Evolutionary conservation across 2,113 vertebrate species (phyloP).

Genomic region (Motacilla alba): DNA sequence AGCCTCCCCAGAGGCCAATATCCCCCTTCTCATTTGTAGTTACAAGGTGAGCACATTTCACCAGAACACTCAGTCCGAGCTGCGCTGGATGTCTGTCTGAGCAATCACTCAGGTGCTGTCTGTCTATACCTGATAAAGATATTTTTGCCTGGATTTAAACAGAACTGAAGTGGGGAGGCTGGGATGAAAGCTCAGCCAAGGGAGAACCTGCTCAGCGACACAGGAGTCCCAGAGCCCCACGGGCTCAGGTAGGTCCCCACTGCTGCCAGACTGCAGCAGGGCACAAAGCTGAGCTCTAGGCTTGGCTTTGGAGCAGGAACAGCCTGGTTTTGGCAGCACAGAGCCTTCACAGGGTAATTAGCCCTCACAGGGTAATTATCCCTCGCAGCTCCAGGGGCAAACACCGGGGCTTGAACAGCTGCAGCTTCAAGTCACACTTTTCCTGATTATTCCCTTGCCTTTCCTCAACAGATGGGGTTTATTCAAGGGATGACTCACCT

Average conservation of each 20-base stretch:
- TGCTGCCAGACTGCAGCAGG: not conserved
- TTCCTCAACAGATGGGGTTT: conserved; percentile 37
- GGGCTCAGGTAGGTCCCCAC: not conserved
- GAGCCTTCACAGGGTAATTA: not conserved
- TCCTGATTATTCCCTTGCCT: conserved; percentile 29
- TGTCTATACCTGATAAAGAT: not conserved
- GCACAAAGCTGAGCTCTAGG: not conserved
- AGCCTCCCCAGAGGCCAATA: not conserved
- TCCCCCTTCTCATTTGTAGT: not conserved
- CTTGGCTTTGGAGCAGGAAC: not conserved
- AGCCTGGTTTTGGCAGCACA: not conserved
- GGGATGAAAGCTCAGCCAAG: not conserved
- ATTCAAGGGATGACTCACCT: conserved; percentile 36
- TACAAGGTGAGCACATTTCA: not conserved
- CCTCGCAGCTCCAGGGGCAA: conserved; percentile 16
- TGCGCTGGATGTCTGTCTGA: not conserved
- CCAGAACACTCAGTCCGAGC: not conserved
- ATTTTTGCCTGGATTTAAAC: not conserved
- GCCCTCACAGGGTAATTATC: conserved; percentile 18
- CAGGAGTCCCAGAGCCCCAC: not conserved
- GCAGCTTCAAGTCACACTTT: conserved; percentile 10
- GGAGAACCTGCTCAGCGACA: not conserved
- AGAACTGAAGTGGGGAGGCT: not conserved
- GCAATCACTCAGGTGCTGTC: not conserved
- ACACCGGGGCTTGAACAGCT: not conserved